Evolutionary conservation across 2,888 invertebrate species (phyloP), one percentile per base, ranked within the genome.

Genomic region (Rhyacophila evoluta): DNA sequence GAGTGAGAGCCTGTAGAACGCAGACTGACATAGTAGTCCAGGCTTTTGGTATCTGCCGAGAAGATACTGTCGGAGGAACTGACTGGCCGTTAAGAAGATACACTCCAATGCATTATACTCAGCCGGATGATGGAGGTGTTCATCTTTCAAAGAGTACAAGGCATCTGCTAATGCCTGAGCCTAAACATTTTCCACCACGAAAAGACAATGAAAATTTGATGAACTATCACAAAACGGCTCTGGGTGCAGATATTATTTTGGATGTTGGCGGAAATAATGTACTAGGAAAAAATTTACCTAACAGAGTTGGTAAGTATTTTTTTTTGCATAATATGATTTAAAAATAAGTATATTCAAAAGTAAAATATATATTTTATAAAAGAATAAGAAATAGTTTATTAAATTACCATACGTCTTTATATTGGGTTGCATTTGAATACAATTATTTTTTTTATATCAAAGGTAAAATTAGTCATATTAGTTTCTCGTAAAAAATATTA

Each of bases 11-110:
- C 74, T 97, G 97, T 88, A 92, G 94, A 84, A 89, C 93, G 84
- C 95, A 96, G 88, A 93, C 93, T 84, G 93, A 95, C 84, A 93
- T 96, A 82, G 93, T 93, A 29, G 92, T 95, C 3, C 93, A 93
- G 86, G 94, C 94, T 1, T 93, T 94, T 83, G 94, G 94, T 69
- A 92, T 93, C 79, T 95, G 94, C 87, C 92, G 93, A 89, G 90
- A 94, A 83, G 92, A 93, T 81, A 92, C 93, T 84, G 87, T 92
- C 82, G 91, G 92, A 77, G 94, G 94, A 79, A 95, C 95, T 3
- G 95, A 95, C 82, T 93, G 93, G 84, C 95, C 95, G 0, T 90
- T 92, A 8, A 90, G 94, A 82, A 92, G 94, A n/a, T 95, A 94
- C 83, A 95, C 95, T 0, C 93, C 94, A 1, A 92, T 93, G 83